A percentile compares a stretch with the other conserved stretches of the same genome.
These are phyloP conservation scores for Campaea margaritaria DNA, from an alignment of 2,888 invertebrate species.

Conservation along the genomic window DNA sequence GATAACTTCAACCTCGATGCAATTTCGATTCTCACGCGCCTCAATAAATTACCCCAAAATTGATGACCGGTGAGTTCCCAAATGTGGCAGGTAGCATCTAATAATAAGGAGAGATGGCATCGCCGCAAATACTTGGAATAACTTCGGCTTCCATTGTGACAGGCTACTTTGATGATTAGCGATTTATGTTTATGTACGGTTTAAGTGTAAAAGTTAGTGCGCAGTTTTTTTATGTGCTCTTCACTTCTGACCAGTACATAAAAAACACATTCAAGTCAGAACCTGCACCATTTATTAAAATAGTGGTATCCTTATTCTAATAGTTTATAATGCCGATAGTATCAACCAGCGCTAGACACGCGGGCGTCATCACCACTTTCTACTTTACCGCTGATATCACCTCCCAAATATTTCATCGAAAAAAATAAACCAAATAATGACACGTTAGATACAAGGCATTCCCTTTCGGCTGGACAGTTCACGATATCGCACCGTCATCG, in stretches of 20 bases:
- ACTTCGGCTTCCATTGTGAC: conserved; percentile 39
- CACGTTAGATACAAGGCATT: conserved; percentile 67
- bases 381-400: conserved; percentile 50
- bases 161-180: conserved; percentile 28
- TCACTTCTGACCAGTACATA: no score
- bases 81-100: conserved; percentile 61
- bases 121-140: conserved; percentile 61
- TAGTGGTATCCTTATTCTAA: background rate
- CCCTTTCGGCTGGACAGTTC: conserved; percentile 75
- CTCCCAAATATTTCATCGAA: conserved; percentile 50
- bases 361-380: conserved; percentile 43
- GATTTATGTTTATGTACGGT: conserved; percentile 1
- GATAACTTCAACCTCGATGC: conserved; percentile 11
- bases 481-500: conserved; percentile 77
- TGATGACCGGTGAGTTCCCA: conserved; percentile 50
- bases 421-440: conserved; percentile 67
- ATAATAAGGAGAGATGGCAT: conserved; percentile 52
- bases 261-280: no score
- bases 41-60: conserved; percentile 61
- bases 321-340: conserved; percentile 1
- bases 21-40: conserved; percentile 53
- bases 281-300: background rate
- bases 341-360: conserved; percentile 19
- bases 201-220: background rate
- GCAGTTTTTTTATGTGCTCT: background rate